Conservation (phyloP, 2,888 invertebrate genomes). For the Caenorhabditis sinica region DNA sequence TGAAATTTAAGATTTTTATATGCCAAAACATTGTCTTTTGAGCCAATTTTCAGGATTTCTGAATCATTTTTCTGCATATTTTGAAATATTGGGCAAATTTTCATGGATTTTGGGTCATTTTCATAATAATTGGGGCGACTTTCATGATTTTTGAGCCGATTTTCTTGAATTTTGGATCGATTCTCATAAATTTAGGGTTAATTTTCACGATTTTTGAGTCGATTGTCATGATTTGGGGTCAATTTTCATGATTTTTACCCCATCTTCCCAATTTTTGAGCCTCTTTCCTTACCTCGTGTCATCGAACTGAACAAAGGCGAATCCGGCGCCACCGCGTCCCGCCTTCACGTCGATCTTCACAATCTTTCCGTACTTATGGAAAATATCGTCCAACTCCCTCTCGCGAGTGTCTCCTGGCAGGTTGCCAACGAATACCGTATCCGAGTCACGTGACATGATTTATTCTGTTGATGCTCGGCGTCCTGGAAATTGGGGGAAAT, state of each 20-base stretch:
- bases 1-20: too few species aligned
- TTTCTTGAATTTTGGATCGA: neutral
- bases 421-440: slow-evolving; percentile 92
- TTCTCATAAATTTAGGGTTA: too few species aligned
- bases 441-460: slow-evolving; percentile 48
- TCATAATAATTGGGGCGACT: neutral
- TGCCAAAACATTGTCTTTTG: neutral
- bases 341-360: slow-evolving; percentile 40
- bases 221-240: neutral
- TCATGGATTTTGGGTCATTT: neutral
- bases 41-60: neutral
- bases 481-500: neutral
- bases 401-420: slow-evolving; percentile 97
- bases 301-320: slow-evolving; percentile 99
- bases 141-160: neutral
- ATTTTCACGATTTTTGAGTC: neutral
- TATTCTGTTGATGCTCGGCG: too few species aligned
- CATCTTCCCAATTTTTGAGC: slow-evolving; percentile 4
- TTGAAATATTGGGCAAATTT: too few species aligned
- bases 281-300: slow-evolving; percentile 90
- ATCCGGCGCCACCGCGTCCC: slow-evolving; percentile 98
- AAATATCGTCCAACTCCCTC: slow-evolving; percentile 96
- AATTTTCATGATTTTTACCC: neutral
- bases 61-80: too few species aligned
- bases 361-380: slow-evolving; percentile 65